A percentile compares a stretch with the other conserved stretches of the same genome.
Evolutionary conservation across 2,888 invertebrate species (phyloP).

Genomic region (Eupithecia exiguata): DNA sequence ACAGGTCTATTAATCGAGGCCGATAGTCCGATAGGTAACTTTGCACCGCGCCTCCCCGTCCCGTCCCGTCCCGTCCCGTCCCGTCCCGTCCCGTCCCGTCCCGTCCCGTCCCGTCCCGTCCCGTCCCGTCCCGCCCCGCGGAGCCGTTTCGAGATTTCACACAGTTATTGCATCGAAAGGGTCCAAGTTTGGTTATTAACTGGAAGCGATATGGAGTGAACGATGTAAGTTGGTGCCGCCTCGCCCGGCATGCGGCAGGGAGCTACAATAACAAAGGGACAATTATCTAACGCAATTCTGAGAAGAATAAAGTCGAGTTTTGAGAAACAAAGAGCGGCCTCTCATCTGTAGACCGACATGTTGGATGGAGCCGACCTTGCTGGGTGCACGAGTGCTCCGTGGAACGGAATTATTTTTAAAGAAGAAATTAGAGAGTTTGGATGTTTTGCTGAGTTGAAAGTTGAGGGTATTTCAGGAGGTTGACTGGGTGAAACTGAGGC

Average conservation of each 20-base stretch:
- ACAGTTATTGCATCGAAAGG: not conserved
- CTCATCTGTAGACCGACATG: too few relatives aligned
- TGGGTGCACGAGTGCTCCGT: too few relatives aligned
- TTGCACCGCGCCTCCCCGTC: not conserved
- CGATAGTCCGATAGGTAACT: not conserved
- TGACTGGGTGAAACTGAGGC: too few relatives aligned
- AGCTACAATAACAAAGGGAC: not conserved
- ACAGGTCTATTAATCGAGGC: not conserved
- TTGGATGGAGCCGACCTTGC: too few relatives aligned
- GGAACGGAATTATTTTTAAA: too few relatives aligned
- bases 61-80: not conserved
- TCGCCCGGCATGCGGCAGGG: not conserved
- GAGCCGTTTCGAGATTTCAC: not conserved
- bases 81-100: too few relatives aligned
- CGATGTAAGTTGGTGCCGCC: not conserved
- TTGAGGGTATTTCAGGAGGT: too few relatives aligned
- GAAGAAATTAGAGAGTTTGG: too few relatives aligned
- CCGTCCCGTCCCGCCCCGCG: too few relatives aligned
- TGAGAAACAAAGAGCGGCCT: not conserved
- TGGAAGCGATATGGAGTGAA: not conserved
- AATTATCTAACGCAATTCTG: not conserved
- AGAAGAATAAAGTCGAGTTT: not conserved
- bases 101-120: too few relatives aligned
- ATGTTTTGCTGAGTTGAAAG: too few relatives aligned
- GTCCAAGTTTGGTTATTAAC: not conserved